Percentiles rank a stretch among this genome's conserved stretches.
Conservation (phyloP, 2,113 vertebrate genomes). For the Ceratotherium simum region DNA sequence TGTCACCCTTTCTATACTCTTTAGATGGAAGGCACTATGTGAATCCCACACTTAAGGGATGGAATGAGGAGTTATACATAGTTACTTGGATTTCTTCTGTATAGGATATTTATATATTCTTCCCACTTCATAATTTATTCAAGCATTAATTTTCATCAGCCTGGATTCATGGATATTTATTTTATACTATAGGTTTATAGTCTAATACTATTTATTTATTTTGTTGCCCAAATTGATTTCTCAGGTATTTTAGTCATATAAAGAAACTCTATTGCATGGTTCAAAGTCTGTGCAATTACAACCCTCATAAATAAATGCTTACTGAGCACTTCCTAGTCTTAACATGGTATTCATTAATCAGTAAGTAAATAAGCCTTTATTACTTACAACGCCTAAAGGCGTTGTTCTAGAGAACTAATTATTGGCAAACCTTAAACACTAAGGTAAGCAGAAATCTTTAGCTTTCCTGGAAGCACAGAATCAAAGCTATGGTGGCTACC, state of each 20-base stretch:
- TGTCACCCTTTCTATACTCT: neutral
- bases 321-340: neutral
- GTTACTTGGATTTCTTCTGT: neutral
- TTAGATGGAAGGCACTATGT: neutral
- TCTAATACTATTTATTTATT: neutral
- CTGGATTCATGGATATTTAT: neutral
- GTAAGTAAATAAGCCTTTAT: neutral
- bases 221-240: neutral
- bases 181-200: neutral
- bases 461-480: neutral
- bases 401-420: neutral
- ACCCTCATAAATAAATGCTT: neutral
- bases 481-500: neutral
- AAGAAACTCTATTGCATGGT: neutral
- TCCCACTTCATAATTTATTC: neutral
- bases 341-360: neutral
- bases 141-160: neutral
- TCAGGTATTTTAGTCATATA: neutral
- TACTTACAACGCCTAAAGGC: neutral
- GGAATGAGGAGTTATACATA: neutral
- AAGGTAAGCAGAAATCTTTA: neutral
- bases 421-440: neutral
- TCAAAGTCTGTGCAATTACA: neutral
- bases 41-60: neutral
- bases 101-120: neutral